Conservation (phyloP, 2,888 invertebrate genomes). For the Melanostoma mellinum region DNA sequence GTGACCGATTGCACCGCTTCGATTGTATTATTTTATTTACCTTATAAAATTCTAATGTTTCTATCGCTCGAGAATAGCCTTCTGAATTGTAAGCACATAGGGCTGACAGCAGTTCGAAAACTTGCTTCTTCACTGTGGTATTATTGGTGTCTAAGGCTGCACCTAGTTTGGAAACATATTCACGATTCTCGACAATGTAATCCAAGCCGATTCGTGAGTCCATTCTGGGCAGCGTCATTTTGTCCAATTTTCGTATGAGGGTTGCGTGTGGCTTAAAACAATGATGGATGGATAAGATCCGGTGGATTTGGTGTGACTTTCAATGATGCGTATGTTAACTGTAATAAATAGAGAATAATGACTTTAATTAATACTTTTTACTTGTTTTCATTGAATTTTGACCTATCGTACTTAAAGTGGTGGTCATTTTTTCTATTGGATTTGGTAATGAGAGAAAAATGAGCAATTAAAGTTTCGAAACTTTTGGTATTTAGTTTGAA, state of each 20-base stretch:
- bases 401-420: slow-evolving; percentile 28
- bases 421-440: slow-evolving; percentile 1
- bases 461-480: no score
- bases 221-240: slow-evolving; percentile 83
- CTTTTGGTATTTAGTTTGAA: no score
- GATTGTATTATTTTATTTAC: slow-evolving; percentile 82
- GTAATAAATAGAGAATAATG: slow-evolving; percentile 39
- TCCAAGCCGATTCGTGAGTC: slow-evolving; percentile 96
- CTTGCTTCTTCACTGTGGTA: slow-evolving; percentile 96
- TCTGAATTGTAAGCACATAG: slow-evolving; percentile 96
- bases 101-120: slow-evolving; percentile 96
- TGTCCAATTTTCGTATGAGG: slow-evolving; percentile 22
- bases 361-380: not conserved
- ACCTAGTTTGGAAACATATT: slow-evolving; percentile 94
- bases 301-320: slow-evolving; percentile 30
- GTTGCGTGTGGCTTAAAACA: slow-evolving; percentile 17
- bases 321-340: slow-evolving; percentile 51
- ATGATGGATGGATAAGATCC: slow-evolving; percentile 24
- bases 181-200: slow-evolving; percentile 96
- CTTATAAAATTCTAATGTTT: slow-evolving; percentile 96
- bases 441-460: not conserved
- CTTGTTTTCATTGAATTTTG: slow-evolving; percentile 8
- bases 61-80: slow-evolving; percentile 92
- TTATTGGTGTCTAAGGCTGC: slow-evolving; percentile 96
- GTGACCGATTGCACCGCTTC: slow-evolving; percentile 30